These are phyloP conservation scores for Scaptodrosophila lebanonensis DNA, from an alignment of 1,140 invertebrate species.

Conservation along the genomic window DNA sequence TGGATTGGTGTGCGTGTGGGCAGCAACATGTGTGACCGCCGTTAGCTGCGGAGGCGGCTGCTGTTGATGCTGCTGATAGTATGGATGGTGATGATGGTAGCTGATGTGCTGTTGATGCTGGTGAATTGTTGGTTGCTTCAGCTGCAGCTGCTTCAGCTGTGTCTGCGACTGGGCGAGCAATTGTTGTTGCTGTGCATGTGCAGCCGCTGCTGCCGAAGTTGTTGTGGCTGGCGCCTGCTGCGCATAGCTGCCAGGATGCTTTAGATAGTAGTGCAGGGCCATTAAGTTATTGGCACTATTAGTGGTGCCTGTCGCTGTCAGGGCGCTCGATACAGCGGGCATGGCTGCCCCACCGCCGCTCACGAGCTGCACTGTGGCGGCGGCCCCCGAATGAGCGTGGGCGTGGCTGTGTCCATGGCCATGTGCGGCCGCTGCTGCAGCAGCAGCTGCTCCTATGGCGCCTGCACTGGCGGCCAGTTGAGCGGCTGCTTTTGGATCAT, in stretches of 20 bases:
- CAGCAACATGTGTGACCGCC: slow-evolving; percentile 25
- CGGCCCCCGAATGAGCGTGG: slow-evolving; percentile 26
- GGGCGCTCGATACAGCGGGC: slow-evolving; percentile 14
- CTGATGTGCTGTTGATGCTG: slow-evolving; percentile 68
- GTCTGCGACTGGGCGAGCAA: slow-evolving; percentile 59
- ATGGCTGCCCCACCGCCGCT: slow-evolving; percentile 23
- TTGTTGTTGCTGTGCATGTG: slow-evolving; percentile 44
- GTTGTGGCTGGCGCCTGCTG: slow-evolving; percentile 33
- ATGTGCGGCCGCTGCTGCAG: slow-evolving; percentile 53
- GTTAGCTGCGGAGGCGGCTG: slow-evolving; percentile 36
- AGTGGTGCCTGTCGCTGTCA: slow-evolving; percentile 35
- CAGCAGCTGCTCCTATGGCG: slow-evolving; percentile 49
- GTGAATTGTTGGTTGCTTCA: slow-evolving; percentile 70
- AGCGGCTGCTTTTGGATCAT: slow-evolving; percentile 66
- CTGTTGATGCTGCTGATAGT: slow-evolving; percentile 60
- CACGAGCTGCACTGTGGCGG: slow-evolving; percentile 46
- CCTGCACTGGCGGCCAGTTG: slow-evolving; percentile 62
- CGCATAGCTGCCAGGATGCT: slow-evolving; percentile 62
- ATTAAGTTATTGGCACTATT: slow-evolving; percentile 55
- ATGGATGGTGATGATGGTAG: slow-evolving; percentile 69
- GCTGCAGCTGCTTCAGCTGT: slow-evolving; percentile 53
- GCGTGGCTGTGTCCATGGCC: slow-evolving; percentile 13
- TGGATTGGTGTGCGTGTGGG: slow-evolving; percentile 23
- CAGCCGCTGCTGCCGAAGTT: slow-evolving; percentile 18
- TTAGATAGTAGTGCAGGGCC: slow-evolving; percentile 74